These are phyloP conservation scores for Lontra canadensis DNA, from an alignment of 2,113 vertebrate species.

Conservation along the genomic window DNA sequence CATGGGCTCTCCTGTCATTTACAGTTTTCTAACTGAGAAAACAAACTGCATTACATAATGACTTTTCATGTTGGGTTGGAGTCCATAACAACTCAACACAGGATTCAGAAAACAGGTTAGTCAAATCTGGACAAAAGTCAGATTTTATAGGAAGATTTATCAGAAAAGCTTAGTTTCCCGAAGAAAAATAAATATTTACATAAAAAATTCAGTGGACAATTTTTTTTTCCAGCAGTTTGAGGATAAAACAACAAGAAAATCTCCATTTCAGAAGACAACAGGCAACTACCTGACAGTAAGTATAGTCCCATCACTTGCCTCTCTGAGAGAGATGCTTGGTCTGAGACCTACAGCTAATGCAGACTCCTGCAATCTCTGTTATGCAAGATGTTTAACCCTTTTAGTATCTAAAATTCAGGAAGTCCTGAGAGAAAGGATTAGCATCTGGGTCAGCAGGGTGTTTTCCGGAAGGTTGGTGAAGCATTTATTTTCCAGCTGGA, in stretches of 20 bases:
- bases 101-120: neutral
- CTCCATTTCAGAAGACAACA: neutral
- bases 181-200: neutral
- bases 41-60: neutral
- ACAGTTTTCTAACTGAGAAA: neutral
- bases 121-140: neutral
- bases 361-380: neutral
- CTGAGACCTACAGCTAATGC: neutral
- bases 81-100: neutral
- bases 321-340: neutral
- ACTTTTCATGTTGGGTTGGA: neutral
- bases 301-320: neutral
- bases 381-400: neutral
- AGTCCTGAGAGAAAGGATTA: neutral
- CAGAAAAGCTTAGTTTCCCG: neutral
- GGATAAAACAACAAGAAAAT: neutral
- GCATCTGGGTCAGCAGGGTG: fast-evolving
- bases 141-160: neutral
- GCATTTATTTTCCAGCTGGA: neutral
- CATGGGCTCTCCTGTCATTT: neutral
- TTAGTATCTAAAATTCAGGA: neutral
- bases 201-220: neutral
- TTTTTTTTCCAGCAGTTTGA: too few relatives aligned
- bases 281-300: neutral
- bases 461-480: neutral